Evolutionary conservation across 2,113 vertebrate species (phyloP).

Genomic region (Nannospalax galili): DNA sequence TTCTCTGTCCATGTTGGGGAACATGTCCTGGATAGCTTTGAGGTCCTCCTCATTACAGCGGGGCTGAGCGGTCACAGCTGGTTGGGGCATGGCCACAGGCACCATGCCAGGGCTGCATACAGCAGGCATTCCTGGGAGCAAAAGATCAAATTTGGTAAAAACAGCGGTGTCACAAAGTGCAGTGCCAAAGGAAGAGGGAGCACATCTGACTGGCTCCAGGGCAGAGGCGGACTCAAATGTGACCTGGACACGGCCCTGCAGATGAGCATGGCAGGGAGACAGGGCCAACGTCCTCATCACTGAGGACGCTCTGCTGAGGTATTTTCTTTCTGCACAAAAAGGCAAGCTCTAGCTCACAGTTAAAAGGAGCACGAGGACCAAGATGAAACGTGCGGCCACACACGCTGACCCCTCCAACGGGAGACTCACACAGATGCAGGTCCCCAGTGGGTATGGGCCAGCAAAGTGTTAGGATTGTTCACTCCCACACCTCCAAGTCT

Average conservation of each 20-base stretch:
- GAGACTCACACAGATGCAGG: accelerated
- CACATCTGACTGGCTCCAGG: not conserved
- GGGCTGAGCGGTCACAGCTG: slow-evolving; percentile 86
- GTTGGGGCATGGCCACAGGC: slow-evolving; percentile 90
- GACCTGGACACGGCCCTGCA: not conserved
- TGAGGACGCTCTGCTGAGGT: not conserved
- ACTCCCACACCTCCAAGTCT: not conserved
- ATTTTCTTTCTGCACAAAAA: not conserved
- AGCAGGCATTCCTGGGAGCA: slow-evolving; percentile 89
- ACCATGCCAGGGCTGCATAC: slow-evolving; percentile 95
- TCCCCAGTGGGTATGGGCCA: not conserved
- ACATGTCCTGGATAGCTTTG: slow-evolving; percentile 97
- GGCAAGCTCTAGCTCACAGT: not conserved
- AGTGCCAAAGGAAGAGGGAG: not conserved
- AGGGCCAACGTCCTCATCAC: not conserved
- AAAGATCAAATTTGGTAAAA: not conserved
- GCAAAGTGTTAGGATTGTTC: not conserved
- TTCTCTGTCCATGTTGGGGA: slow-evolving; percentile 96
- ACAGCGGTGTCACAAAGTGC: not conserved
- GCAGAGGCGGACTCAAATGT: not conserved
- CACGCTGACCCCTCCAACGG: not conserved
- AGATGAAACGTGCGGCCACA: not conserved
- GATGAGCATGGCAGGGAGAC: not conserved
- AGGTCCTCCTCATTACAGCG: slow-evolving; percentile 93
- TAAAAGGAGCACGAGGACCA: not conserved